Conservation (phyloP, 2,797 vertebrate species). For the Poecilia velifera region DNA sequence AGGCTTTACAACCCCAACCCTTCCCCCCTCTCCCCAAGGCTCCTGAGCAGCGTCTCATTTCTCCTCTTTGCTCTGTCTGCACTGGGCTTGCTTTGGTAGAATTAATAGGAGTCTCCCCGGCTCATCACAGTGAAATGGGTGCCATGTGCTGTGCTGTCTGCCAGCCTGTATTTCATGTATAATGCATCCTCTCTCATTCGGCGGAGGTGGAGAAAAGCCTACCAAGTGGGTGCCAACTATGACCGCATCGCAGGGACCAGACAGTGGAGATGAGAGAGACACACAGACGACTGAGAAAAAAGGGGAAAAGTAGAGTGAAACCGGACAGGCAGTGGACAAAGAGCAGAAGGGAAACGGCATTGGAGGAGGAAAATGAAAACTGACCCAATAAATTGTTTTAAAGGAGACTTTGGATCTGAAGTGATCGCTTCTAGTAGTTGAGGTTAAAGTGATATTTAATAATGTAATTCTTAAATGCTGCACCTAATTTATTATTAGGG, state of each 20-base stretch:
- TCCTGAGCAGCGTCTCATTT: conserved; percentile 47
- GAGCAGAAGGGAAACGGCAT: neutral
- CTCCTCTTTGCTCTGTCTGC: conserved; percentile 44
- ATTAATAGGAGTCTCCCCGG: conserved; percentile 67
- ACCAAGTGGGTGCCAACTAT: conserved; percentile 59
- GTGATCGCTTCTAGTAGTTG: neutral
- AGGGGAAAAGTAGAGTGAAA: conserved; percentile 9
- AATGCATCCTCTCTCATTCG: conserved; percentile 67
- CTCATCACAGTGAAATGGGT: conserved; percentile 61
- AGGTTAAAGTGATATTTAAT: neutral
- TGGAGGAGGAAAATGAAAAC: neutral
- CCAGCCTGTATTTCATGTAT: conserved; percentile 73
- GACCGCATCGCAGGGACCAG: conserved; percentile 50
- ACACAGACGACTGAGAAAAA: conserved; percentile 5
- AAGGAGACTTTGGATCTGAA: neutral
- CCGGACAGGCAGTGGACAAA: conserved; percentile 5
- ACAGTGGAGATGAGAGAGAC: conserved; percentile 5
- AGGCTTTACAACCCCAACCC: conserved; percentile 11
- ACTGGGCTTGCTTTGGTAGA: conserved; percentile 62
- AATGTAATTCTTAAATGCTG: neutral
- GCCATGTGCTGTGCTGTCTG: conserved; percentile 65
- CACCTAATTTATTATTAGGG: too few relatives aligned
- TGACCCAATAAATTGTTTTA: neutral
- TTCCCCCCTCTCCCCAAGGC: neutral
- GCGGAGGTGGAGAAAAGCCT: conserved; percentile 56